phyloP scores from a whole-genome alignment of 2,888 invertebrate species.

The Tenthredo notha region DNA sequence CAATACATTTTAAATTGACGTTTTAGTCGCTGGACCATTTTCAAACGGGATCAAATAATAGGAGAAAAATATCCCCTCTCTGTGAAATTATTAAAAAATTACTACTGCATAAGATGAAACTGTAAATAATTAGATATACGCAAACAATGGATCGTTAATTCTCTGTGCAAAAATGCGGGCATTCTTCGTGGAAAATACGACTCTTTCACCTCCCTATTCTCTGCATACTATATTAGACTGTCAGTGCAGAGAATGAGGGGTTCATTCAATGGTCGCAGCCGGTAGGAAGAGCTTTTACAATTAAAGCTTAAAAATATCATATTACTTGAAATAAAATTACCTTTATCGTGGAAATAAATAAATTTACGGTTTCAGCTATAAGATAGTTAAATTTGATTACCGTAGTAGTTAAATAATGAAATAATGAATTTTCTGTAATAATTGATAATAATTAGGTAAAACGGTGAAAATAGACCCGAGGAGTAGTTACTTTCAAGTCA shows the following conservation, averaged over 20 bases:
- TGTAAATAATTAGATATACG: neutral
- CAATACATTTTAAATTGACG: neutral
- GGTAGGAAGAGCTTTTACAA: neutral
- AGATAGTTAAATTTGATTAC: neutral
- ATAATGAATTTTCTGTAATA: neutral
- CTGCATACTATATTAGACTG: neutral
- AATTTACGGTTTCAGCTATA: neutral
- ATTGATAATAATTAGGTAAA: neutral
- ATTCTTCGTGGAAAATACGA: constrained; percentile 7
- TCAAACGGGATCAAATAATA: neutral
- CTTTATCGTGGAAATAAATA: neutral
- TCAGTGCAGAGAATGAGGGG: constrained; percentile 32
- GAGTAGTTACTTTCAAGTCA: constrained; percentile 13
- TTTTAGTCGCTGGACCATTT: neutral
- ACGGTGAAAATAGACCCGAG: neutral
- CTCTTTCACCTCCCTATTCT: constrained; percentile 15
- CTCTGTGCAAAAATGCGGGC: neutral
- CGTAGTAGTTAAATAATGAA: neutral
- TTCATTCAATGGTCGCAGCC: constrained; percentile 4
- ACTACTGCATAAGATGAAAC: neutral
- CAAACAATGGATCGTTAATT: constrained; percentile 10
- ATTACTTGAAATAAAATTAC: constrained; percentile 1
- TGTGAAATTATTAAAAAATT: neutral
- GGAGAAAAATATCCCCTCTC: neutral
- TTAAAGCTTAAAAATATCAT: constrained; percentile 25